Evolutionary conservation across 2,113 vertebrate species (phyloP).

Genomic region (Pelvicachromis taeniatus): DNA sequence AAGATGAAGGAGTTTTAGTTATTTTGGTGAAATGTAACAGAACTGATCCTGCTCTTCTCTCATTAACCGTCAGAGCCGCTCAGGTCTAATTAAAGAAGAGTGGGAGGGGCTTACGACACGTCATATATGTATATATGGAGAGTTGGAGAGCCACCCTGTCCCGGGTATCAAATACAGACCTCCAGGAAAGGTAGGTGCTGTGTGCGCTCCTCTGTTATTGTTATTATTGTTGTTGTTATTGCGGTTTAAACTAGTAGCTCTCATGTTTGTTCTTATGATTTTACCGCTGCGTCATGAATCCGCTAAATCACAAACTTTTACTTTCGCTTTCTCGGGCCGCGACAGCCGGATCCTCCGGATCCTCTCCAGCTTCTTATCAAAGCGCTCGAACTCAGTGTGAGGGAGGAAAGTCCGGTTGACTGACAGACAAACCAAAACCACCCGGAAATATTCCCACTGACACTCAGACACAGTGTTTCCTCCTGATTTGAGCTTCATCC

Average conservation of each 20-base stretch:
- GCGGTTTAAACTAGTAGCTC: background rate
- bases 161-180: background rate
- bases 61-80: background rate
- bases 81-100: background rate
- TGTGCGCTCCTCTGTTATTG: fast-evolving
- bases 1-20: background rate
- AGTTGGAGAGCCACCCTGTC: background rate
- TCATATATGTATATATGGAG: background rate
- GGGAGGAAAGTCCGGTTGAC: background rate
- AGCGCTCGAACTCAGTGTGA: background rate
- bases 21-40: fast-evolving
- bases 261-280: background rate
- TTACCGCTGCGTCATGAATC: background rate
- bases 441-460: background rate
- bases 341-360: background rate
- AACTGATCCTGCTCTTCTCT: background rate
- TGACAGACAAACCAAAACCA: background rate
- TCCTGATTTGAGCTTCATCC: background rate
- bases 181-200: background rate
- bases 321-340: background rate
- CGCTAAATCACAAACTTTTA: background rate
- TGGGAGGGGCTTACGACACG: background rate
- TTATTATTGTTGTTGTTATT: fast-evolving
- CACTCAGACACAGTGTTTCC: background rate
- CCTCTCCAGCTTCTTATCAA: background rate